Conservation (phyloP, 2,888 invertebrate species). For the Liodrosophila aerea region DNA sequence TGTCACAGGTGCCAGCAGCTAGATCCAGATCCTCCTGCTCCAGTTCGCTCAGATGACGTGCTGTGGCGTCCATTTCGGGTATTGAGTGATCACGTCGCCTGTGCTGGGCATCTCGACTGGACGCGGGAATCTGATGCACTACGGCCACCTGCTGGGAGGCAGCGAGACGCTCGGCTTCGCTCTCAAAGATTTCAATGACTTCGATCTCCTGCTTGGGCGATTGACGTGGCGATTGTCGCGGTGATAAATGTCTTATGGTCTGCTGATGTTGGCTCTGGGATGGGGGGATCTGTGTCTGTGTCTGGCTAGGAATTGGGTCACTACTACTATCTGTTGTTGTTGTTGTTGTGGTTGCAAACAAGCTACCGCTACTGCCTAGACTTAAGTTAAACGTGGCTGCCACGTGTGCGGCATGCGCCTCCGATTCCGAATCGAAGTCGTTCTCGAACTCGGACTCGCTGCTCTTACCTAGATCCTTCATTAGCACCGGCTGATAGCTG, state of each 20-base stretch:
- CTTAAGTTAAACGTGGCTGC: conserved; percentile 81
- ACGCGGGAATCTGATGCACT: conserved; percentile 74
- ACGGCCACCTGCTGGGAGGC: conserved; percentile 79
- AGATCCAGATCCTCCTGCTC: conserved; percentile 81
- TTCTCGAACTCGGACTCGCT: conserved; percentile 64
- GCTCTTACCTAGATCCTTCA: conserved; percentile 94
- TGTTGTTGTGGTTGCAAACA: conserved; percentile 56
- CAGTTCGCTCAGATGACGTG: conserved; percentile 81
- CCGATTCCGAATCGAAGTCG: conserved; percentile 71
- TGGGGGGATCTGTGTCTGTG: background rate
- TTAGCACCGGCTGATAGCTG: conserved; percentile 93
- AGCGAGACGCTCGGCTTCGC: conserved; percentile 77
- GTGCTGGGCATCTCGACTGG: conserved; percentile 42
- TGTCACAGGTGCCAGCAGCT: conserved; percentile 81
- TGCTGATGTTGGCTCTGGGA: conserved; percentile 14
- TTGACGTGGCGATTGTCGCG: conserved; percentile 79
- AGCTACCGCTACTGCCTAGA: conserved; percentile 79
- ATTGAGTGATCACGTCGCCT: conserved; percentile 27
- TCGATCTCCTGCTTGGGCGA: conserved; percentile 82
- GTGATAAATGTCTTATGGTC: conserved; percentile 63
- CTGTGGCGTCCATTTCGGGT: conserved; percentile 58
- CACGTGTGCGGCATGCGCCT: conserved; percentile 73
- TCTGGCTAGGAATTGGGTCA: conserved; percentile 10
- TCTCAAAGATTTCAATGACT: conserved; percentile 81
- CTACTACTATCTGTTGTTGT: conserved; percentile 38